Conservation (phyloP, 2,113 vertebrate species). For the Festucalex cinctus region DNA sequence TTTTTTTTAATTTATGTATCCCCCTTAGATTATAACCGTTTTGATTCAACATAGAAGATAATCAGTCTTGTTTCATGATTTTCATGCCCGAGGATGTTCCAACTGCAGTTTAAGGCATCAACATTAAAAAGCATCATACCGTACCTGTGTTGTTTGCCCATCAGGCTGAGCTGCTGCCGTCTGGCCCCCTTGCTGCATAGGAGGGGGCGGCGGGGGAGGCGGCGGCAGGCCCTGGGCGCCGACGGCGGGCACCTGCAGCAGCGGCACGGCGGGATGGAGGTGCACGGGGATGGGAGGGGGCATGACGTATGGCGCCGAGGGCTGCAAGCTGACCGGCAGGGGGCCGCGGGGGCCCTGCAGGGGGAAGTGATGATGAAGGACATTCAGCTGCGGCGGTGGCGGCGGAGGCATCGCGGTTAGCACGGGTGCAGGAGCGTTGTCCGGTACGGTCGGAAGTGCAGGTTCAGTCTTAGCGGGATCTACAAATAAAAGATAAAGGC, state of each 20-base stretch:
- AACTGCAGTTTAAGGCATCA: too few relatives aligned
- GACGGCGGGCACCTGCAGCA: constrained; percentile 83
- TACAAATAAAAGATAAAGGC: constrained; percentile 37
- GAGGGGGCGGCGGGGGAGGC: constrained; percentile 92
- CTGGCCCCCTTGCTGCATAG: constrained; percentile 85
- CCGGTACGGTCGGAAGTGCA: constrained; percentile 72
- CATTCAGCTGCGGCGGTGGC: constrained; percentile 76
- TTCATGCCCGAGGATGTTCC: too few relatives aligned
- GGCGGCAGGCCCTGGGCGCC: constrained; percentile 88
- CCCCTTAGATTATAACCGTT: too few relatives aligned
- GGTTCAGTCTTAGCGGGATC: constrained; percentile 82
- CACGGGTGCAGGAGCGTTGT: constrained; percentile 79
- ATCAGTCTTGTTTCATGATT: too few relatives aligned
- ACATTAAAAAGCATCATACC: constrained; percentile 52
- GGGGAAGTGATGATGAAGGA: constrained; percentile 73
- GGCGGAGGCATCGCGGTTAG: constrained; percentile 76
- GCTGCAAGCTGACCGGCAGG: constrained; percentile 80
- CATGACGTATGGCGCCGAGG: constrained; percentile 75
- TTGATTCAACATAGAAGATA: too few relatives aligned
- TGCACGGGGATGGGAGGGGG: constrained; percentile 84
- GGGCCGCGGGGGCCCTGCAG: constrained; percentile 73
- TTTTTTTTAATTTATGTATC: too few relatives aligned
- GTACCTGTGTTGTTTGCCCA: constrained; percentile 76
- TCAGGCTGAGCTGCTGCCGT: constrained; percentile 77
- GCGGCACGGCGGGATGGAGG: constrained; percentile 82